These are phyloP conservation scores for Drosophila kambysellisi DNA, from an alignment of 2,888 invertebrate species.

Conservation along the genomic window DNA sequence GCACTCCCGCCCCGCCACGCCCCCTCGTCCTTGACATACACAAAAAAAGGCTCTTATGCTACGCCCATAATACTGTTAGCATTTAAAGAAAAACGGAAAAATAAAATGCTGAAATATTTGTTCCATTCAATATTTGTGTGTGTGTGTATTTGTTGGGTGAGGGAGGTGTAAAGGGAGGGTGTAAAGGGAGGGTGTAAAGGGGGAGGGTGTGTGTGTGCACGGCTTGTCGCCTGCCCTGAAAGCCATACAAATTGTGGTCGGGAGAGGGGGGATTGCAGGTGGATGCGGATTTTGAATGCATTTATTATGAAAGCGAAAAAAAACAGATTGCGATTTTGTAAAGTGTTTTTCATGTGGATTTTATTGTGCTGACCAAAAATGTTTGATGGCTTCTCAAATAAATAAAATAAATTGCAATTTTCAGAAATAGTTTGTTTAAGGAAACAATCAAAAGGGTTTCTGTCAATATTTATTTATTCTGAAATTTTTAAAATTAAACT, in stretches of 20 bases:
- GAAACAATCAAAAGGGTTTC: background rate
- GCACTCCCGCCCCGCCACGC: background rate
- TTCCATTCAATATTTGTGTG: conserved; percentile 42
- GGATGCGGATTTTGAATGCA: conserved; percentile 41
- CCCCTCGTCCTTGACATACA: conserved; percentile 1
- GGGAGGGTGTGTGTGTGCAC: conserved; percentile 8
- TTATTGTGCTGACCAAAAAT: conserved; percentile 26
- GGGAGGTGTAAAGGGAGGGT: conserved; percentile 15
- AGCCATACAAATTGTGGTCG: conserved; percentile 17
- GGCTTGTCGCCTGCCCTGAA: conserved; percentile 54
- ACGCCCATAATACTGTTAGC: conserved; percentile 33
- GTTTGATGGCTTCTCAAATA: conserved; percentile 1
- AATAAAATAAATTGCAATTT: background rate
- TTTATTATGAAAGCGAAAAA: conserved; percentile 40
- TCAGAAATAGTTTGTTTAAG: background rate
- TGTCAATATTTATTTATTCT: background rate
- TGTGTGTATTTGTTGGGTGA: conserved; percentile 3
- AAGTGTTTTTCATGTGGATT: conserved; percentile 60
- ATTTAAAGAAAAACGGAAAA: conserved; percentile 57
- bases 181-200: conserved; percentile 19
- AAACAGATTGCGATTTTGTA: conserved; percentile 32
- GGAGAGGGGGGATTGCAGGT: background rate
- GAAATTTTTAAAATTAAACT: background rate
- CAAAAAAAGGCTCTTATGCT: background rate
- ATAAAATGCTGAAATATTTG: conserved; percentile 29